Conservation (phyloP, 2,113 vertebrate species). For the Chroicocephalus ridibundus region DNA sequence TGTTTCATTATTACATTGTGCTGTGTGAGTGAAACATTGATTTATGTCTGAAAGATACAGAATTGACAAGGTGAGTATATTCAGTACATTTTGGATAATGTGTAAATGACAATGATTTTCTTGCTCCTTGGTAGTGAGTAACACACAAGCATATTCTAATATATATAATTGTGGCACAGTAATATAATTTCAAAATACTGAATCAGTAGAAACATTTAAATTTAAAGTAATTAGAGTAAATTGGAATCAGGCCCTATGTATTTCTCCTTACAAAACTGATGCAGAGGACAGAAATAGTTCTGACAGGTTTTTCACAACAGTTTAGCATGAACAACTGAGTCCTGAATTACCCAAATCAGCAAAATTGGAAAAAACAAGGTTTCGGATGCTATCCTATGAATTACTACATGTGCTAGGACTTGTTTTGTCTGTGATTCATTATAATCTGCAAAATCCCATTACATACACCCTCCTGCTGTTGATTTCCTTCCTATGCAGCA, state of each 20-base stretch:
- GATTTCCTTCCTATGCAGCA: not conserved
- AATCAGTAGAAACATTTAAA: not conserved
- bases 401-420: not conserved
- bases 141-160: not conserved
- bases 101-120: not conserved
- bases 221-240: not conserved
- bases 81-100: not conserved
- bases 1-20: not conserved
- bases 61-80: not conserved
- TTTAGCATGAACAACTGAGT: not conserved
- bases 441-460: not conserved
- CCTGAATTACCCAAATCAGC: not conserved
- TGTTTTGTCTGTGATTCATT: not conserved
- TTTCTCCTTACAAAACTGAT: not conserved
- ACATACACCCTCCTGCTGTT: not conserved
- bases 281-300: not conserved
- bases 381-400: not conserved
- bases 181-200: not conserved
- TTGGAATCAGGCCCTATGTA: not conserved
- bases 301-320: not conserved
- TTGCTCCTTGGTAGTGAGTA: not conserved
- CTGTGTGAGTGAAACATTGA: not conserved
- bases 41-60: not conserved
- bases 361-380: not conserved
- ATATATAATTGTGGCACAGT: not conserved